phyloP scores from a whole-genome alignment of 2,797 vertebrate species.

The Micrastur ruficollis region DNA sequence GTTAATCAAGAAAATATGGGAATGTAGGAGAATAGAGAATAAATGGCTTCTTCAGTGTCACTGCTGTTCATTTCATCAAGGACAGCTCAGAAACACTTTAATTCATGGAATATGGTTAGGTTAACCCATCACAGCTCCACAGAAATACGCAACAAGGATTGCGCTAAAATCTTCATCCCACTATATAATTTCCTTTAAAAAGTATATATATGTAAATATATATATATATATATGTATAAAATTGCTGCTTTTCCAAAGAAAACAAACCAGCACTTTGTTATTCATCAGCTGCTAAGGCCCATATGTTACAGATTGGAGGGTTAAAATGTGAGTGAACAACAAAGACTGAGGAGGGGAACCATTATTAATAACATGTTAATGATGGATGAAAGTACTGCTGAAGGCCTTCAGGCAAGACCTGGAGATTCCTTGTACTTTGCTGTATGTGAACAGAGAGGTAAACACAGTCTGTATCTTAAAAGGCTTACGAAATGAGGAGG shows the following conservation, averaged over 20 bases:
- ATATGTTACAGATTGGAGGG: neutral
- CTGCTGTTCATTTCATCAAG: neutral
- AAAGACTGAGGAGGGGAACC: neutral
- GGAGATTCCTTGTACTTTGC: neutral
- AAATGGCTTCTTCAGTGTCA: neutral
- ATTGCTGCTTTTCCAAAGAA: neutral
- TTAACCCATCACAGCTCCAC: neutral
- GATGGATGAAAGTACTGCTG: neutral
- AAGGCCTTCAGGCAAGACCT: neutral
- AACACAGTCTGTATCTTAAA: neutral
- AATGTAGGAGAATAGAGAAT: neutral
- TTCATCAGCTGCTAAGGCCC: neutral
- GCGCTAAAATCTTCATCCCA: neutral
- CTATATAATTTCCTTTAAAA: neutral
- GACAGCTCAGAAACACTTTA: neutral
- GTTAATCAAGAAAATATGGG: slow-evolving; percentile 50
- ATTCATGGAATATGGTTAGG: neutral
- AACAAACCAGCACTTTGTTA: neutral
- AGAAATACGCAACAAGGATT: neutral
- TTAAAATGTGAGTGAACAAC: neutral
- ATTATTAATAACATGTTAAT: neutral
- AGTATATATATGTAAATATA: neutral
- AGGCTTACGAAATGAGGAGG: neutral
- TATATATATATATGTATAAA: neutral
- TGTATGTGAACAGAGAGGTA: neutral